phyloP scores from a whole-genome alignment of 1,140 invertebrate species.

The Coptotermes formosanus region DNA sequence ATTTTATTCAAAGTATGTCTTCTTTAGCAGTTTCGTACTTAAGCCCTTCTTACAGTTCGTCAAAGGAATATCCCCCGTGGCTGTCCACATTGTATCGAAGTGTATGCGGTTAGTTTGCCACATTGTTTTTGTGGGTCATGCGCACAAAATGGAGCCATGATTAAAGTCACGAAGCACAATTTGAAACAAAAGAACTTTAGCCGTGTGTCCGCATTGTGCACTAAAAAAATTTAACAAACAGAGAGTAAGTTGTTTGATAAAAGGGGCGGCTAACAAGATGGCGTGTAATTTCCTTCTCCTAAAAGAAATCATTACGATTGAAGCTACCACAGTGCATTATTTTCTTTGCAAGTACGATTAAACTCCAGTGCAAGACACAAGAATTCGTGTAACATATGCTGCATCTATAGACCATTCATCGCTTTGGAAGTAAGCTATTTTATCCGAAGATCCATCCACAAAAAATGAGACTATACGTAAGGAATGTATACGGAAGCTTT shows the following conservation, averaged over 20 bases:
- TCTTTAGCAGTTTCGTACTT: no score
- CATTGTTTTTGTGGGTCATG: background rate
- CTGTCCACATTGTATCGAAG: background rate
- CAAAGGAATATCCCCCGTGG: background rate
- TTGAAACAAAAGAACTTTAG: background rate
- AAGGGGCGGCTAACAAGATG: background rate
- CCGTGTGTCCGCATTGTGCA: background rate
- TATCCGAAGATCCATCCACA: no score
- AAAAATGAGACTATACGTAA: no score
- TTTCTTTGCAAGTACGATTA: background rate
- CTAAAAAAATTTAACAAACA: background rate
- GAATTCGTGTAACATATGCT: background rate
- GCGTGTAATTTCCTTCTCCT: background rate
- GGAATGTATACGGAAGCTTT: no score
- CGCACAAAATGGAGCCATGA: background rate
- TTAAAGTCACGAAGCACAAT: background rate
- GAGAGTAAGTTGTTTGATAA: background rate
- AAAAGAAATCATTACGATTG: background rate
- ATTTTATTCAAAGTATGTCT: no score
- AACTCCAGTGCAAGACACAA: background rate
- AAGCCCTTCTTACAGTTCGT: background rate
- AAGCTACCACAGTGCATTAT: background rate
- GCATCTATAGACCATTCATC: no score
- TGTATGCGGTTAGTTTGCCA: background rate
- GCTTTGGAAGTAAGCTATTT: no score